phyloP scores from a whole-genome alignment of 2,113 vertebrate species.

The Trochalopteron elliotii region DNA sequence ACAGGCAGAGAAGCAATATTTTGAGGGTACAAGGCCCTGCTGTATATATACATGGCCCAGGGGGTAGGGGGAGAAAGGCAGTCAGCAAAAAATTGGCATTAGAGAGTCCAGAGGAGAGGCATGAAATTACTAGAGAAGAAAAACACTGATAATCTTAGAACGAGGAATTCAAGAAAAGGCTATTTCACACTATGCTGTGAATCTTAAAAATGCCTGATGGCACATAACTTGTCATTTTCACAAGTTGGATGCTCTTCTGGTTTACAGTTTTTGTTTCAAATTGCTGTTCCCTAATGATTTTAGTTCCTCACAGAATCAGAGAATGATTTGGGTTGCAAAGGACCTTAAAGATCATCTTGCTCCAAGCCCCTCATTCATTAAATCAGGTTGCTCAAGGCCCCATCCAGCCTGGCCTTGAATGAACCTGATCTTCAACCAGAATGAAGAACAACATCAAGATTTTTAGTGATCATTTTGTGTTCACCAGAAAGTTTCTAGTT shows the following conservation, averaged over 20 bases:
- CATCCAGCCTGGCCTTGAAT: not conserved
- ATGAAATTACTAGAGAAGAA: not conserved
- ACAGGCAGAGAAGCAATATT: not conserved
- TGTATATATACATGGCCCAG: not conserved
- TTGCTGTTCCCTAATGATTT: not conserved
- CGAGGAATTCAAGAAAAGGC: not conserved
- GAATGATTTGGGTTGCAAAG: not conserved
- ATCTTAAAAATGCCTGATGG: not conserved
- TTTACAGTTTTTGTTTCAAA: not conserved
- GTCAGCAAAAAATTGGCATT: not conserved
- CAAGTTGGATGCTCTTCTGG: not conserved
- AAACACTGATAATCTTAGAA: not conserved
- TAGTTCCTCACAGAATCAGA: not conserved
- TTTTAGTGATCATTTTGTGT: not conserved
- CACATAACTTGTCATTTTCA: not conserved
- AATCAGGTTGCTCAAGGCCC: not conserved
- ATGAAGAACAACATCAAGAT: not conserved
- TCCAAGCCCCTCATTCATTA: not conserved
- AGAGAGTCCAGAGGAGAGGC: not conserved
- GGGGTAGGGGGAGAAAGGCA: not conserved
- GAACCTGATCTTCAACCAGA: not conserved
- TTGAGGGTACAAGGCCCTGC: not conserved
- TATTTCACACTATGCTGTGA: not conserved
- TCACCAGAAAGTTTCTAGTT: not conserved
- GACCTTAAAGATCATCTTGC: not conserved